These are phyloP conservation scores for Sinocyclocheilus grahami DNA, from an alignment of 2,113 vertebrate species.

Conservation along the genomic window DNA sequence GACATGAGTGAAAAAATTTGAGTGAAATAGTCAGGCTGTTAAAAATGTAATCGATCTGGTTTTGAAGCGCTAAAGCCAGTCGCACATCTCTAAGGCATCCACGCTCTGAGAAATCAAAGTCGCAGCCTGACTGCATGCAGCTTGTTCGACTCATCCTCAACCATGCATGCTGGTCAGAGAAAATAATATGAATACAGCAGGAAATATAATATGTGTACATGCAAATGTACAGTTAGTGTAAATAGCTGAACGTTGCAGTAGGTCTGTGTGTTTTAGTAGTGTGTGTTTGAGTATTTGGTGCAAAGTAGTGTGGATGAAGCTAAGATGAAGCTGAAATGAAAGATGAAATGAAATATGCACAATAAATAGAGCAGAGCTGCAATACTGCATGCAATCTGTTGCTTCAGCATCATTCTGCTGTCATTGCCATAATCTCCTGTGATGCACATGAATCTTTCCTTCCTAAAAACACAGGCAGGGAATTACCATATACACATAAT, in stretches of 20 bases:
- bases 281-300: neutral
- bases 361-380: neutral
- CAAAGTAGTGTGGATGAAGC: neutral
- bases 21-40: neutral
- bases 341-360: neutral
- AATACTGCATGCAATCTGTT: conserved; percentile 45
- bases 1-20: conserved; percentile 5
- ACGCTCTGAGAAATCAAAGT: too few relatives aligned
- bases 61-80: neutral
- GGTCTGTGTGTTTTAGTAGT: neutral
- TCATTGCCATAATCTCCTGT: conserved; percentile 40
- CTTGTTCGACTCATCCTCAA: neutral
- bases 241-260: neutral
- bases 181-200: neutral
- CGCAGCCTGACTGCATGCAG: too few relatives aligned
- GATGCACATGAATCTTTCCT: conserved; percentile 33
- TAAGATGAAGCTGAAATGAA: neutral
- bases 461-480: neutral
- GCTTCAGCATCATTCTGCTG: conserved; percentile 39
- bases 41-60: conserved; percentile 19
- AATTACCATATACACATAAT: conserved; percentile 26
- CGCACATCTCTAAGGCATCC: conserved; percentile 20
- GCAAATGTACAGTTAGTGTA: neutral
- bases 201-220: neutral
- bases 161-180: neutral